Evolutionary conservation across 2,888 invertebrate species (phyloP), one percentile per base, ranked within the genome.

Genomic region (Litoditis marina): DNA sequence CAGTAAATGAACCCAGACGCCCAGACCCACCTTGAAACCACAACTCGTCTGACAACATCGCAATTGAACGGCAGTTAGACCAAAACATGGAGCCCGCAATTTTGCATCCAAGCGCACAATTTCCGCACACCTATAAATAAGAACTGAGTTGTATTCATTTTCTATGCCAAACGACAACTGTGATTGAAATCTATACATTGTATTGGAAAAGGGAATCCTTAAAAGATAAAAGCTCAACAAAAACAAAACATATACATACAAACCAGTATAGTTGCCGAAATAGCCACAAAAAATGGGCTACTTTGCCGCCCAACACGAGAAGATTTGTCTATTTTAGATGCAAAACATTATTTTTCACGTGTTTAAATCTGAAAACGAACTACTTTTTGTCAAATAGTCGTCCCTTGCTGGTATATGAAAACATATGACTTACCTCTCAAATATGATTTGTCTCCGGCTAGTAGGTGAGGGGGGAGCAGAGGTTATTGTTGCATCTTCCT

Each of bases 1-100:
- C n/a, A n/a, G n/a, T n/a, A n/a, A n/a, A n/a, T n/a, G n/a, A n/a
- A n/a, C n/a, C n/a, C n/a, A n/a, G n/a, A n/a, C n/a, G n/a, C n/a
- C n/a, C n/a, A n/a, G n/a, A n/a, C n/a, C n/a, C 27, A 75, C 77
- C 60, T 69, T 66, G 46, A 65, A 74, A 19, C 63, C 61, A 61
- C 77, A 77, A 13, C 36, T 44, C n/a, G 39, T 39, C 39, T 70
- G 63, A 50, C 68, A 69, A 53, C 77, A 77, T 49, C 72, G 50
- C 19, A 68, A 66, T 31, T 70, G 68, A 1, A 72, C 73, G 16
- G 73, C 71, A 0, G 68, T 71, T 11, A 69, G 42, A 16, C 77
- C 77, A 32, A 68, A 52, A 42, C 66, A 69, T 5, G 77, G 77
- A 28, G 72, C 56, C 13, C 71, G 67, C 25, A 73, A 51, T 31